Conservation (phyloP, 2,888 invertebrate species). For the Spisula solida region DNA sequence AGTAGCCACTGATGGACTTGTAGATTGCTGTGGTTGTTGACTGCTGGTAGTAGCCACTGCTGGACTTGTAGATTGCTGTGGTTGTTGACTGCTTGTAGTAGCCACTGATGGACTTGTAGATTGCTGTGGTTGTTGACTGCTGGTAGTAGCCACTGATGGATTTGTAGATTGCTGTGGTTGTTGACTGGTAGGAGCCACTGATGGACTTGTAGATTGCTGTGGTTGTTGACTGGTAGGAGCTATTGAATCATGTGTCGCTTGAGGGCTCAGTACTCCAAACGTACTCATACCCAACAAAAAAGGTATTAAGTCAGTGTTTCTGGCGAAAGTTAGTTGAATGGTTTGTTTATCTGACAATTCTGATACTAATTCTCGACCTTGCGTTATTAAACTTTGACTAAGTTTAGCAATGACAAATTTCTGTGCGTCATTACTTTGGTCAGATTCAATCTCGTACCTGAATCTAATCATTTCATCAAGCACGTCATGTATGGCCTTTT, state of each 20-base stretch:
- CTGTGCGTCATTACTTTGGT: neutral
- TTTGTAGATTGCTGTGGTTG: too few species aligned
- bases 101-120: too few species aligned
- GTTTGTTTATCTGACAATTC: neutral
- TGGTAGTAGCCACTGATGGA: too few species aligned
- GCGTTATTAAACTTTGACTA: neutral
- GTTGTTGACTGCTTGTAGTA: too few species aligned
- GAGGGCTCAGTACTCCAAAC: neutral
- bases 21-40: too few species aligned
- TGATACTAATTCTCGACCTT: neutral
- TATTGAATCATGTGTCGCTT: too few species aligned
- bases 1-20: too few species aligned
- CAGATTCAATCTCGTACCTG: neutral
- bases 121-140: too few species aligned
- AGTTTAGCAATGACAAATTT: conserved; percentile 10
- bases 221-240: neutral
- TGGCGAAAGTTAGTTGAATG: neutral
- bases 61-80: too few species aligned
- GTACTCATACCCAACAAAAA: neutral
- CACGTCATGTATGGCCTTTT: neutral
- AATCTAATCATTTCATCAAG: neutral
- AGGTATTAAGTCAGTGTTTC: neutral
- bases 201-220: too few species aligned
- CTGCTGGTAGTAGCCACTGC: too few species aligned
- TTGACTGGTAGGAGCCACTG: too few species aligned